A percentile compares a stretch with the other conserved stretches of the same genome.
Evolutionary conservation across 2,888 invertebrate species (phyloP).

Genomic region (Lycia hirtaria): DNA sequence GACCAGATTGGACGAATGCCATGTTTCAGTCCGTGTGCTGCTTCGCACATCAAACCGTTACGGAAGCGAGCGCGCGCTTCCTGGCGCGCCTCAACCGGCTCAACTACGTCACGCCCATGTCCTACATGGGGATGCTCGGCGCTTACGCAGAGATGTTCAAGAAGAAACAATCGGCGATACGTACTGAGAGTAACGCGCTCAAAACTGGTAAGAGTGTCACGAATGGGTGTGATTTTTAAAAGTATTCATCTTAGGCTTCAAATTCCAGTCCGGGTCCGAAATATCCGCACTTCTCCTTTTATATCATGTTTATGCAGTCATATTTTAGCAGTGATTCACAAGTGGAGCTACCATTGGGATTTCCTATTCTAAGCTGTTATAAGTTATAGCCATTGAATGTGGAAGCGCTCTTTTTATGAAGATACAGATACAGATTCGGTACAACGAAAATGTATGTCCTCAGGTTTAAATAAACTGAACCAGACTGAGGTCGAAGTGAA

Average conservation of each 20-base stretch:
- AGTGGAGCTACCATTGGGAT: background rate
- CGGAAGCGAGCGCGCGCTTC: slow-evolving; percentile 89
- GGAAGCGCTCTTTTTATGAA: too few relatives aligned
- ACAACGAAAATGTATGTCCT: background rate
- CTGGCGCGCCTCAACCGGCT: slow-evolving; percentile 88
- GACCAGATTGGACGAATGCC: background rate
- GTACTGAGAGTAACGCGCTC: slow-evolving; percentile 83
- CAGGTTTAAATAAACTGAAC: slow-evolving; percentile 92
- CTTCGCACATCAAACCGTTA: slow-evolving; percentile 89
- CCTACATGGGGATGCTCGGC: slow-evolving; percentile 93
- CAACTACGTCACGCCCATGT: slow-evolving; percentile 96
- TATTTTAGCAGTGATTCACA: background rate
- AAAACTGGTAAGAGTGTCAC: slow-evolving; percentile 85
- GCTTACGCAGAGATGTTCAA: slow-evolving; percentile 91
- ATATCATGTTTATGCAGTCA: too few relatives aligned
- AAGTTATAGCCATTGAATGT: too few relatives aligned
- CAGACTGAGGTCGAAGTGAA: slow-evolving; percentile 93
- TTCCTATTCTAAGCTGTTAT: background rate
- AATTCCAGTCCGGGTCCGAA: too few relatives aligned
- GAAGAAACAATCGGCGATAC: slow-evolving; percentile 87
- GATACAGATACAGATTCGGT: too few relatives aligned
- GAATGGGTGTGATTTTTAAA: too few relatives aligned
- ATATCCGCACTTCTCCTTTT: too few relatives aligned
- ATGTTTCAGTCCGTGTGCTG: slow-evolving; percentile 74
- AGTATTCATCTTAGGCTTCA: too few relatives aligned